Percentiles rank a stretch among this genome's conserved stretches.
These are phyloP conservation scores for Drosophila algonquin DNA, from an alignment of 2,888 invertebrate species.

Conservation along the genomic window DNA sequence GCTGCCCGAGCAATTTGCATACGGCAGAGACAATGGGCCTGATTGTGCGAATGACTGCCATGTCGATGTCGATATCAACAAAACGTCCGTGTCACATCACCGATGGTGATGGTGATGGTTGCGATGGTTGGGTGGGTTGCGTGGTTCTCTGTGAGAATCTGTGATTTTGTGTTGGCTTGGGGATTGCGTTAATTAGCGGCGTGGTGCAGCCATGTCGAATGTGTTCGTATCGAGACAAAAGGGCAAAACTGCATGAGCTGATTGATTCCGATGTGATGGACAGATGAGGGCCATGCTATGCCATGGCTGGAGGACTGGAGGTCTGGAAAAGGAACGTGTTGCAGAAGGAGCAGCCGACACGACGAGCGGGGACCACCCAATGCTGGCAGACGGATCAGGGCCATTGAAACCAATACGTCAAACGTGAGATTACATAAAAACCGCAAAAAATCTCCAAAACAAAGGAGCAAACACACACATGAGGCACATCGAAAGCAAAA, in stretches of 20 bases:
- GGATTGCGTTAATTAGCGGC: conserved; percentile 60
- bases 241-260: conserved; percentile 43
- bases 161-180: neutral
- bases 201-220: conserved; percentile 63
- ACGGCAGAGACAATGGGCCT: conserved; percentile 35
- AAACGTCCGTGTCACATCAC: conserved; percentile 1
- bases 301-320: neutral
- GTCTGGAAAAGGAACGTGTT: conserved; percentile 54
- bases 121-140: neutral
- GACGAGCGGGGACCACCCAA: conserved; percentile 63
- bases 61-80: conserved; percentile 32
- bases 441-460: conserved; percentile 74
- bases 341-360: conserved; percentile 16
- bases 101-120: conserved; percentile 8
- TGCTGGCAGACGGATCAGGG: conserved; percentile 40
- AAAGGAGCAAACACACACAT: conserved; percentile 41
- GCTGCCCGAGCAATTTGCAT: conserved; percentile 53
- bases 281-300: conserved; percentile 54
- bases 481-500: conserved; percentile 4
- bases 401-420: conserved; percentile 78
- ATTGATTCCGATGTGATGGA: conserved; percentile 59
- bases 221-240: conserved; percentile 43
- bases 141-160: neutral
- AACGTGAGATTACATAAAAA: conserved; percentile 80
- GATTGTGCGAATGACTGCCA: conserved; percentile 35